Base-by-base conservation (phyloP, 2,113 vertebrate species). In the Saimiri boliviensis region DNA sequence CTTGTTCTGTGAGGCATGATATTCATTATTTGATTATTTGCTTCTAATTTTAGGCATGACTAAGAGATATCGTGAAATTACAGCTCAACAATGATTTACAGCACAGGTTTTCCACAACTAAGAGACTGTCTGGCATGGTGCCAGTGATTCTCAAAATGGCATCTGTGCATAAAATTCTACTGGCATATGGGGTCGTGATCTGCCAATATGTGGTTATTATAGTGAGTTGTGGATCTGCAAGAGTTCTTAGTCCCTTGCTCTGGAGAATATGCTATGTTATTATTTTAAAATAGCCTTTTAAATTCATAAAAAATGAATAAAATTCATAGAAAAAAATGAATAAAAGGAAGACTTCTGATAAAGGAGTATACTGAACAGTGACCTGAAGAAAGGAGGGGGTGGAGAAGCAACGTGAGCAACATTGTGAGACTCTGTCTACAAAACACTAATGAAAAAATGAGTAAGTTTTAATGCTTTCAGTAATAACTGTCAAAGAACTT, bases 1-100 rank as follows among this genome's bases (percentile, higher is more conserved):
- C 84, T 90, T 79, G 35, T n/a, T 95, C 80, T 91, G 25, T 68
- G 70, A 82, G 56, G 71, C 66, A 47, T 45, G 54, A 11, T 88
- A n/a, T 81, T 91, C 85, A 21, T 89, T 94, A 97, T 93, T 94
- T 93, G 76, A 95, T 95, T 96, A 81, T 60, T 92, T 85, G 80
- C 45, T 92, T 97, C 80, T 52, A 89, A 37, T 68, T 95, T 94
- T 87, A 66, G 87, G 27, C 32, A 56, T 94, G 97, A 97, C 81
- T 92, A 86, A 97, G 74, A 92, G 45, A 84, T 40, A 71, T 49
- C 90, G 27, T 89, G 83, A 95, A 93, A 96, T 56, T 70, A 71
- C 16, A 89, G 25, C 32, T 52, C 49, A 32, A 27, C 8, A 54
- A 58, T 40, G 42, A 17, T 68, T 8, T 63, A 32, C 7, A 20